These are phyloP conservation scores for Alloplasta piceator DNA, from an alignment of 2,888 invertebrate genomes.

Conservation along the genomic window DNA sequence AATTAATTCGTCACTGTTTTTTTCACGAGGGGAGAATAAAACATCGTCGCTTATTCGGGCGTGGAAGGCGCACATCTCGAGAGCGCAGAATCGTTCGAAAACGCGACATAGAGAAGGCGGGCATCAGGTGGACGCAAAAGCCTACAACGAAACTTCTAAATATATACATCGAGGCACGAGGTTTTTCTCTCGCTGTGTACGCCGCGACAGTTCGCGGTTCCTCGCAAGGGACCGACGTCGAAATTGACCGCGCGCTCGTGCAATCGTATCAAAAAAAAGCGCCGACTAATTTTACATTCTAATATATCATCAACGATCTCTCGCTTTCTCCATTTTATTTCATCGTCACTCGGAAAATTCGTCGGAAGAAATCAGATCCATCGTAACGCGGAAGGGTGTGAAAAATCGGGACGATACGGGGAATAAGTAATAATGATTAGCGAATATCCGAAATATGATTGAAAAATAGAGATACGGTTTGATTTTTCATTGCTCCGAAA, in stretches of 20 bases:
- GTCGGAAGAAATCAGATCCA: no score
- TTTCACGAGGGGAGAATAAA: constrained; percentile 20
- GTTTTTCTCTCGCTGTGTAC: constrained; percentile 61
- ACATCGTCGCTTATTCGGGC: not conserved
- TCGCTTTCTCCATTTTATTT: not conserved
- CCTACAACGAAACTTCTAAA: constrained; percentile 71
- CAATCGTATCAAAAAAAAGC: not conserved
- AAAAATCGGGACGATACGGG: no score
- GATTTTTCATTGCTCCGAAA: not conserved
- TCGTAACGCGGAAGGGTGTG: no score
- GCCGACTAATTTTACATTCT: constrained; percentile 25
- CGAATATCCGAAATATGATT: not conserved
- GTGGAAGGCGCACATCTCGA: not conserved
- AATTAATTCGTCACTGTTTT: constrained; percentile 39
- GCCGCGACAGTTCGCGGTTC: constrained; percentile 41
- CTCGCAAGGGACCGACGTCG: constrained; percentile 25
- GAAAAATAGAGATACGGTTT: not conserved
- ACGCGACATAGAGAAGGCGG: constrained; percentile 31
- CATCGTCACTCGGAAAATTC: not conserved
- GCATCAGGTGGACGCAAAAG: constrained; percentile 67
- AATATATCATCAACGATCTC: no score
- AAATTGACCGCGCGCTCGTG: constrained; percentile 16
- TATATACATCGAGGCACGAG: constrained; percentile 78
- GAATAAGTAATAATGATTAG: not conserved
- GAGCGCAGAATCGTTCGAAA: constrained; percentile 64